These are phyloP conservation scores for Arvicanthis niloticus DNA, from an alignment of 2,113 vertebrate genomes.

Conservation along the genomic window DNA sequence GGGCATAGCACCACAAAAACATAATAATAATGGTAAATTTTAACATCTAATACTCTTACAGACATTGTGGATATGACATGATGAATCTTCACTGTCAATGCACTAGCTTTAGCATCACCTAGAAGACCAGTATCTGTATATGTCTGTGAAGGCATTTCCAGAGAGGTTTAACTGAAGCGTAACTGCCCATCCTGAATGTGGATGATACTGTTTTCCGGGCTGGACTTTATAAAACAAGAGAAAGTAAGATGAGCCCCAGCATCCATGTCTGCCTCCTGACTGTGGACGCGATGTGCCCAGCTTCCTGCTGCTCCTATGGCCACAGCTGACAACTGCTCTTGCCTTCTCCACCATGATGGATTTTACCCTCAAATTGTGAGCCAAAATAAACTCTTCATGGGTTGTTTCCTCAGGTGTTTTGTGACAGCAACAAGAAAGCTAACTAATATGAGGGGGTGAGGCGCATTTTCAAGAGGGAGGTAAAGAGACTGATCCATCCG, in stretches of 20 bases:
- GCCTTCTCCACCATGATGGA: neutral
- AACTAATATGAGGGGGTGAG: neutral
- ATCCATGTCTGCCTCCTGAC: neutral
- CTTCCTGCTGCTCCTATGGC: neutral
- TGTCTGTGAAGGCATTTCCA: neutral
- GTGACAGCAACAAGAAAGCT: neutral
- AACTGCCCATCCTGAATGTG: neutral
- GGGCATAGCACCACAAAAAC: neutral
- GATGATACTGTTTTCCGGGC: neutral
- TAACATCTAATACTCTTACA: neutral
- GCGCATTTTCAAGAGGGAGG: neutral
- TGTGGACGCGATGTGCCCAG: too few relatives aligned
- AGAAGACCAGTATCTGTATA: neutral
- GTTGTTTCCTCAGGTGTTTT: neutral
- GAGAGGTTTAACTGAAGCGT: neutral
- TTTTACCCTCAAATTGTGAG: neutral
- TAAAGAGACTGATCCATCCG: constrained; percentile 3
- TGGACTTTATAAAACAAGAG: neutral
- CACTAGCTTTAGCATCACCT: neutral
- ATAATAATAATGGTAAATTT: neutral
- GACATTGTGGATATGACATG: neutral
- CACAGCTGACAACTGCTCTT: neutral
- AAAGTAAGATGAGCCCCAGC: neutral
- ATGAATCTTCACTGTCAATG: neutral
- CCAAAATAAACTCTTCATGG: neutral